phyloP scores from a whole-genome alignment of 2,888 invertebrate species.

The Tipula vernalis region DNA sequence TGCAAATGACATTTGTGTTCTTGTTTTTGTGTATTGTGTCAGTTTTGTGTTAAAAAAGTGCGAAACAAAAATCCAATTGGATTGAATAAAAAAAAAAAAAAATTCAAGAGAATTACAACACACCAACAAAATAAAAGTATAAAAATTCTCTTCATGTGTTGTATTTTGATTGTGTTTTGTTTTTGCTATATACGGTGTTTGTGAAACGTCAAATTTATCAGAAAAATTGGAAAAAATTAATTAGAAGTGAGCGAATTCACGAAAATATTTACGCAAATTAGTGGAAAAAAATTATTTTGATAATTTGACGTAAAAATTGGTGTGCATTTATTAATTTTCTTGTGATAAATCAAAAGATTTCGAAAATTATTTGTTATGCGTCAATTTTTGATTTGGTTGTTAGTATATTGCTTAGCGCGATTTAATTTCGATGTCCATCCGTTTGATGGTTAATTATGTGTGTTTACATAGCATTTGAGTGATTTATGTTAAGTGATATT shows the following conservation, averaged over 20 bases:
- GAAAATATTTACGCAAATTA: neutral
- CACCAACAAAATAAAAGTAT: neutral
- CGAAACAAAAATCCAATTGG: constrained; percentile 5
- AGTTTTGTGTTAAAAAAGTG: neutral
- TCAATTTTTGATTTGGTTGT: neutral
- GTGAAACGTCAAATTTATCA: neutral
- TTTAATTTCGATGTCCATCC: neutral
- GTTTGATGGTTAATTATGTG: neutral
- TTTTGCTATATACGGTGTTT: neutral
- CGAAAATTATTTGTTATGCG: neutral
- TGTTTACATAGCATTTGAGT: neutral
- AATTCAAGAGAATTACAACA: neutral
- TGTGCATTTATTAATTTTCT: neutral
- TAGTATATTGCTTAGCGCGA: neutral
- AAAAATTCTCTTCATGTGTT: neutral
- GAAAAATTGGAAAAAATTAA: neutral
- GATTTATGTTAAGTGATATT: no score
- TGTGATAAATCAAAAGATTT: neutral
- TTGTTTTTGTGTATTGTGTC: neutral
- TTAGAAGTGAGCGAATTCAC: neutral
- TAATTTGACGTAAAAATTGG: neutral
- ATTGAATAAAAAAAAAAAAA: neutral
- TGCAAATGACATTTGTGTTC: neutral
- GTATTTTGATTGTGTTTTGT: neutral
- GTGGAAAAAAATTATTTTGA: neutral